Evolutionary conservation across 2,113 vertebrate species (phyloP).

Genomic region (Climacteris rufus): DNA sequence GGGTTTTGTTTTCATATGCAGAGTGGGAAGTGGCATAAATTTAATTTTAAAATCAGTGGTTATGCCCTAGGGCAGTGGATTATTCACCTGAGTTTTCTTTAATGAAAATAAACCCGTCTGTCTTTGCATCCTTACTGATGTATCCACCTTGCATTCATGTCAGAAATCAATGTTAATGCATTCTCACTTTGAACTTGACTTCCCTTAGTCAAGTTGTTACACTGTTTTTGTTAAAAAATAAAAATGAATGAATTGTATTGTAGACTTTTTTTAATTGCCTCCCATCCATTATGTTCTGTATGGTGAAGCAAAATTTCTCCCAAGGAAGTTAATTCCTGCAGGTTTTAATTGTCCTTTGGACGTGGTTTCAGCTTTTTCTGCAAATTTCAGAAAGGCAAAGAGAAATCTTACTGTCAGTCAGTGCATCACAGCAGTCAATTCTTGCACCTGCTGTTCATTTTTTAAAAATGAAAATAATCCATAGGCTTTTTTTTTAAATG

Average conservation of each 20-base stretch:
- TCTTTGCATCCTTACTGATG: neutral
- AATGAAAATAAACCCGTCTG: neutral
- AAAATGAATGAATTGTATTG: neutral
- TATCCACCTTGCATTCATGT: neutral
- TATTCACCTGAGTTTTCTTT: rapidly evolving
- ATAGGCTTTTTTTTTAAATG: neutral
- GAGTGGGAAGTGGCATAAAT: neutral
- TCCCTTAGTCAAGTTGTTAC: neutral
- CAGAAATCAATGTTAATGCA: neutral
- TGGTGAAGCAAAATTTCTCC: neutral
- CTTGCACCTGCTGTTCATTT: neutral
- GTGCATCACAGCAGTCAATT: neutral
- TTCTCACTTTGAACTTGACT: neutral
- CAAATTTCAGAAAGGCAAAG: neutral
- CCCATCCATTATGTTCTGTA: neutral
- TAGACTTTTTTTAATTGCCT: neutral
- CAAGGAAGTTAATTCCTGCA: neutral
- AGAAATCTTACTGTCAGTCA: neutral
- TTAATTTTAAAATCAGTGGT: neutral
- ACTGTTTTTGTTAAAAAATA: neutral
- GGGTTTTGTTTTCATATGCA: neutral
- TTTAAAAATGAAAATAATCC: neutral
- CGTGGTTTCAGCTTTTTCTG: neutral
- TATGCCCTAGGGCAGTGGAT: neutral
- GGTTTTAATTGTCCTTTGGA: neutral